Base-by-base conservation (phyloP, 2,113 vertebrate genomes). In the Paramisgurnus dabryanus region DNA sequence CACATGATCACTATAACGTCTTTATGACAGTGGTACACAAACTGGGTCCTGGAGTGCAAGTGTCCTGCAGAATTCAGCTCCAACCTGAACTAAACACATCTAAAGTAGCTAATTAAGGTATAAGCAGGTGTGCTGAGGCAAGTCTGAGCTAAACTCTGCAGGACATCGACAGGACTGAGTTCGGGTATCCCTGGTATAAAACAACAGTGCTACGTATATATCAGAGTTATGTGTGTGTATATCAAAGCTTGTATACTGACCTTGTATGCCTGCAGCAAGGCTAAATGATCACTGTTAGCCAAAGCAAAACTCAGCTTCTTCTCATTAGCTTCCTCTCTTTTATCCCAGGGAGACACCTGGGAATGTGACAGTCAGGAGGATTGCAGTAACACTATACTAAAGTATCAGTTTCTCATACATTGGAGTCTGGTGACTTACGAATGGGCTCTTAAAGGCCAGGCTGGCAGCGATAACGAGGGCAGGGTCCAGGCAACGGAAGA, bases 401-500 rank as follows among this genome's bases (percentile, higher is more conserved):
- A 27, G 40, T 45, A 8, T 1, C 0, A 8, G 18, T 4, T 45
- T 45, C n/a, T 18, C 7, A 0, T 58, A 15, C 17, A 5, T 5
- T n/a, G 22, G 15, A 11, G 60, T 58, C 3, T 0, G 7, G 15
- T 60, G 74, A 93, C 97, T 97, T 90, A 99, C 97, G 79, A 99
- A 99, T 69, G 98, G 98, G 0, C 96, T 96, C 87, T 98, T 99
- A 81, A 97, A 97, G 83, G 98, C 96, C 87, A 98, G 92, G 76
- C 97, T 97, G 87, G 97, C 97, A 43, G 98, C 98, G 65, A 99
- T 99, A 76, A 97, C 99, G 69, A 99, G 94, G 0, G 95, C 96
- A 9, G 97, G 96, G 85, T 99, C 98, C 65, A 99, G 92, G 87
- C 98, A 99, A 85, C 96, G 96, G 90, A 99, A 99, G 61, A 99